Percentiles rank a stretch among this genome's conserved stretches.
Evolutionary conservation across 2,888 invertebrate species (phyloP).

Genomic region (Dichetophora obliterata): DNA sequence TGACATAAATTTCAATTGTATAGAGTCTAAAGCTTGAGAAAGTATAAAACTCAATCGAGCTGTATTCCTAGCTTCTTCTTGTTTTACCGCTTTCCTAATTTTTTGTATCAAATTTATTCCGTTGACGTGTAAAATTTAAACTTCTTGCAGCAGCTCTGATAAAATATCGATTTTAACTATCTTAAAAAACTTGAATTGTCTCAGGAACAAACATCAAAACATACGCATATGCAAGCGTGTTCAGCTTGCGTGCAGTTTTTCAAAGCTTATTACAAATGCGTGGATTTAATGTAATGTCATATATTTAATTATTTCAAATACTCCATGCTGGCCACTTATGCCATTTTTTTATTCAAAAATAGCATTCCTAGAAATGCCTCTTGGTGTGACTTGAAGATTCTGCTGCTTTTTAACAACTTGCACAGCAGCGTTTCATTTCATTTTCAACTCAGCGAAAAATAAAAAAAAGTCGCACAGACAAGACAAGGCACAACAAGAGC

Average conservation of each 20-base stretch:
- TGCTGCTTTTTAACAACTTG: background rate
- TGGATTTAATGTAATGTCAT: background rate
- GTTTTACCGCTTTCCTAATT: too few relatives aligned
- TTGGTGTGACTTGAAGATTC: background rate
- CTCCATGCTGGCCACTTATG: background rate
- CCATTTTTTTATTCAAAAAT: background rate
- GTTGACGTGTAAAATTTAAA: too few relatives aligned
- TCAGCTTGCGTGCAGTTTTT: background rate
- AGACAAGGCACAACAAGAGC: background rate
- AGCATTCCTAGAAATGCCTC: background rate
- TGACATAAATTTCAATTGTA: too few relatives aligned
- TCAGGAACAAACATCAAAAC: background rate
- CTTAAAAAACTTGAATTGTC: too few relatives aligned
- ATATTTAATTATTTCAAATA: constrained; percentile 5
- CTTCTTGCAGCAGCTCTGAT: too few relatives aligned
- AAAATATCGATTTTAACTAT: too few relatives aligned
- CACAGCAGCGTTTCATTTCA: constrained; percentile 11
- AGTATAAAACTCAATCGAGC: too few relatives aligned
- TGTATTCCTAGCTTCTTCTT: too few relatives aligned
- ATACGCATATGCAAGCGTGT: background rate
- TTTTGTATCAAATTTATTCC: too few relatives aligned
- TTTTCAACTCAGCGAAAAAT: background rate
- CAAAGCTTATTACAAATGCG: background rate
- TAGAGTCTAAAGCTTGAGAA: too few relatives aligned
- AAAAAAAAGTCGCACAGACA: constrained; percentile 1